Evolutionary conservation across 2,888 invertebrate genomes (phyloP).

Genomic region (Rotaria magnacalcarata): DNA sequence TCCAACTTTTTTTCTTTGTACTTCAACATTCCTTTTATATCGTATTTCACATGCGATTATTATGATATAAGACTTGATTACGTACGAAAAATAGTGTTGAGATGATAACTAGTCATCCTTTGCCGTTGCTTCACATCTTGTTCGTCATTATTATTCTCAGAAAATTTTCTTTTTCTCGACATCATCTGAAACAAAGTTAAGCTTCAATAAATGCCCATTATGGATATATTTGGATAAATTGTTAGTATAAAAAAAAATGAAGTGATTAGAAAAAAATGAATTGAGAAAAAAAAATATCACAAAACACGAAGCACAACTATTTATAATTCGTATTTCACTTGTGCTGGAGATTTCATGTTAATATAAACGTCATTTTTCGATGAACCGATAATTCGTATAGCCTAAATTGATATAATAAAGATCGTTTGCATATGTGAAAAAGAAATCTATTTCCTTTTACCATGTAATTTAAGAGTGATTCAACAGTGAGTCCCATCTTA

Average conservation of each 20-base stretch:
- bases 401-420: not conserved
- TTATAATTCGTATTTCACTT: not conserved
- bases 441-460: not conserved
- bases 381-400: conserved; percentile 52
- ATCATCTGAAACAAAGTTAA: not conserved
- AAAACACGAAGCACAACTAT: not conserved
- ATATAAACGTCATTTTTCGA: conserved; percentile 55
- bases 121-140: not conserved
- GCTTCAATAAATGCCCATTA: too few relatives aligned
- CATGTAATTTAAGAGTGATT: not conserved
- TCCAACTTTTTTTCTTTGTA: too few relatives aligned
- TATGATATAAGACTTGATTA: not conserved
- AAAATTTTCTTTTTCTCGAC: not conserved
- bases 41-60: too few relatives aligned
- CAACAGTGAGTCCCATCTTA: not conserved
- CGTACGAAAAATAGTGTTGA: not conserved
- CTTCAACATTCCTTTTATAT: too few relatives aligned
- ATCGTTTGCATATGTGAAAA: not conserved
- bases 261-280: not conserved
- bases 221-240: too few relatives aligned
- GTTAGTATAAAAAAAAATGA: not conserved
- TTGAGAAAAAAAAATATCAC: not conserved
- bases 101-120: not conserved
- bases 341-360: conserved; percentile 53
- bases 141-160: not conserved